Percentiles rank a stretch among this genome's conserved stretches.
These are phyloP conservation scores for Atethmia centrago DNA, from an alignment of 2,888 invertebrate genomes.

Conservation along the genomic window DNA sequence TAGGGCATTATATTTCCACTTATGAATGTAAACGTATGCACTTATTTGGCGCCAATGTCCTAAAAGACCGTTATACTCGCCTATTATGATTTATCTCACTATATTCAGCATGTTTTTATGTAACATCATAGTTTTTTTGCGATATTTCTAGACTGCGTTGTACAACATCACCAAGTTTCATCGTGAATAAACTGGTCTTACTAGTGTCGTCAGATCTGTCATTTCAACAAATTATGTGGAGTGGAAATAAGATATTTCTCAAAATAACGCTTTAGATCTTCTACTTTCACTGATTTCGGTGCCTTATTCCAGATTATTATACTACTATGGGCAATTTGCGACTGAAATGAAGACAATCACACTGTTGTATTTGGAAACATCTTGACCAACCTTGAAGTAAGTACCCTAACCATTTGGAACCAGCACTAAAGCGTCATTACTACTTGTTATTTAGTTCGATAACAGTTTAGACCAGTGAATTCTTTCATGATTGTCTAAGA, in stretches of 20 bases:
- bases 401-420: conserved; percentile 74
- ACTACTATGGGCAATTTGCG: conserved; percentile 71
- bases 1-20: conserved; percentile 53
- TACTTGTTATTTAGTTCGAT: conserved; percentile 53
- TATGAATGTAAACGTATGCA: conserved; percentile 87
- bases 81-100: conserved; percentile 61
- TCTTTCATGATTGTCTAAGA: conserved; percentile 1
- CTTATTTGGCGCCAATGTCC: conserved; percentile 90
- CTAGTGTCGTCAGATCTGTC: conserved; percentile 89
- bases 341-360: conserved; percentile 85
- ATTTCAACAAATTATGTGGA: conserved; percentile 80
- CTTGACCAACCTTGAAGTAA: conserved; percentile 90
- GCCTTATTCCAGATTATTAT: conserved; percentile 76
- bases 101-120: conserved; percentile 61
- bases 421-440: conserved; percentile 68
- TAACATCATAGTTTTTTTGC: conserved; percentile 53
- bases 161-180: conserved; percentile 71
- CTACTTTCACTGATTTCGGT: conserved; percentile 43
- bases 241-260: conserved; percentile 73
- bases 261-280: conserved; percentile 52
- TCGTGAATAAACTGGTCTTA: conserved; percentile 85
- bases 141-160: conserved; percentile 59
- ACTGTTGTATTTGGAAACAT: conserved; percentile 84
- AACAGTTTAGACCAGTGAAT: conserved; percentile 4
- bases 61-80: conserved; percentile 85